Evolutionary conservation across 2,797 vertebrate genomes (phyloP).

Genomic region (Scarus forsteni): DNA sequence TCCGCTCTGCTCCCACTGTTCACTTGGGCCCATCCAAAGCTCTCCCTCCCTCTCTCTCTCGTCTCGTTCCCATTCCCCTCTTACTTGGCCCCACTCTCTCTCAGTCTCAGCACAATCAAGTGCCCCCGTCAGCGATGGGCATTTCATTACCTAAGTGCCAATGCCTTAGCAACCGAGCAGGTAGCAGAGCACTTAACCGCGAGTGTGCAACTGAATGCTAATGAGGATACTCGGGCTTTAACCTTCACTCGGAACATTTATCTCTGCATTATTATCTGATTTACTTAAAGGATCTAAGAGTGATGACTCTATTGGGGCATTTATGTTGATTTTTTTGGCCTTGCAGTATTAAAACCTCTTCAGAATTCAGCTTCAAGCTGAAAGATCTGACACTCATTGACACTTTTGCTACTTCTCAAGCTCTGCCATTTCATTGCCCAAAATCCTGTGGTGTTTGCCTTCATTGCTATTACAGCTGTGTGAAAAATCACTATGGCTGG

Average conservation of each 20-base stretch:
- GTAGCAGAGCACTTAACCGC: slow-evolving; percentile 65
- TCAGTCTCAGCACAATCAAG: slow-evolving; percentile 76
- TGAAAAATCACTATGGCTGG: background rate
- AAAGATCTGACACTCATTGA: background rate
- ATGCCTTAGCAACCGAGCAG: slow-evolving; percentile 75
- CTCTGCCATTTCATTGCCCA: background rate
- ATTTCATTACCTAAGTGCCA: slow-evolving; percentile 83
- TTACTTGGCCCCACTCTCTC: slow-evolving; percentile 68
- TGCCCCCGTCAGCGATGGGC: slow-evolving; percentile 72
- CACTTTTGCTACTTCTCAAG: background rate
- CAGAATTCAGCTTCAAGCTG: background rate
- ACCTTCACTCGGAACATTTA: slow-evolving; percentile 6
- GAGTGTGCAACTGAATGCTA: slow-evolving; percentile 56
- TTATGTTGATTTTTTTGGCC: background rate
- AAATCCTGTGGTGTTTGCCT: background rate
- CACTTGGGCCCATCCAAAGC: slow-evolving; percentile 55
- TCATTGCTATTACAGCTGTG: background rate
- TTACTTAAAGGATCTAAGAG: background rate
- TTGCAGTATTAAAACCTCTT: too few relatives aligned
- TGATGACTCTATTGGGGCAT: background rate
- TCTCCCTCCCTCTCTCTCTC: slow-evolving; percentile 33
- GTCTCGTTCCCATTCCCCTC: slow-evolving; percentile 63
- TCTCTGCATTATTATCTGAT: slow-evolving; percentile 9
- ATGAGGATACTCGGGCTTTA: slow-evolving; percentile 44
- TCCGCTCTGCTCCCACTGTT: slow-evolving; percentile 59